phyloP scores from a whole-genome alignment of 30 jellyfish, hydroid and myxozoan genomes.

The Hydractinia echinata region DNA sequence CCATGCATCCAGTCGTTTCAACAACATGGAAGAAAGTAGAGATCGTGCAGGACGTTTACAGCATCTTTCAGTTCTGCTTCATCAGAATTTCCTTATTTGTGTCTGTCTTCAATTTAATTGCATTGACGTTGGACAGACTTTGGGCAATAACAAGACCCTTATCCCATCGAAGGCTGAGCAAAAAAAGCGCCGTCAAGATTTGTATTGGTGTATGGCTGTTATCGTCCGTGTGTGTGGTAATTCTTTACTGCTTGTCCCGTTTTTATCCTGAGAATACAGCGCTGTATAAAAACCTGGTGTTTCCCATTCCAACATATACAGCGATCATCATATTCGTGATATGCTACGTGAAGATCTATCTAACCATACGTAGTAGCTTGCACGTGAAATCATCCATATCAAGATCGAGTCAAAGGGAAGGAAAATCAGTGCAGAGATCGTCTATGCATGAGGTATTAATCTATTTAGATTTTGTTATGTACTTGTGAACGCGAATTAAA shows the following conservation, averaged over 20 bases:
- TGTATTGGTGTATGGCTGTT: neutral
- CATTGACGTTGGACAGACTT: slow-evolving; percentile 6
- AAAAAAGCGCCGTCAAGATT: neutral
- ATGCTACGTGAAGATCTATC: neutral
- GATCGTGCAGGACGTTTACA: neutral
- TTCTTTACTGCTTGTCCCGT: neutral
- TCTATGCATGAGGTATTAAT: too few species aligned
- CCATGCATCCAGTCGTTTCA: slow-evolving; percentile 6
- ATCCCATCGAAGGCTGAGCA: neutral
- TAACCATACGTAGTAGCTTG: neutral
- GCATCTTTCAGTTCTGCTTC: neutral
- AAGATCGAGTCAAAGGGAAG: too few species aligned
- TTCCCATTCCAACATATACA: slow-evolving; percentile 20
- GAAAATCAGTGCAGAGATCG: too few species aligned
- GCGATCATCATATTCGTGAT: slow-evolving; percentile 1
- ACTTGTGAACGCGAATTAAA: too few species aligned
- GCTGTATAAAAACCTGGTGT: slow-evolving; percentile 10
- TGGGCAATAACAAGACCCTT: slow-evolving; percentile 16
- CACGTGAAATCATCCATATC: too few species aligned
- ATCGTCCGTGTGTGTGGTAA: neutral
- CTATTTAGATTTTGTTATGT: too few species aligned
- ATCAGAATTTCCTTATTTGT: neutral
- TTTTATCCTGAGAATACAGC: neutral
- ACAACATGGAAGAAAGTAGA: neutral
- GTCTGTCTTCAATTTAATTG: slow-evolving; percentile 16